Percentiles rank a stretch among this genome's conserved stretches.
These are phyloP conservation scores for Sorex araneus DNA, from an alignment of 2,113 vertebrate species.

Conservation along the genomic window DNA sequence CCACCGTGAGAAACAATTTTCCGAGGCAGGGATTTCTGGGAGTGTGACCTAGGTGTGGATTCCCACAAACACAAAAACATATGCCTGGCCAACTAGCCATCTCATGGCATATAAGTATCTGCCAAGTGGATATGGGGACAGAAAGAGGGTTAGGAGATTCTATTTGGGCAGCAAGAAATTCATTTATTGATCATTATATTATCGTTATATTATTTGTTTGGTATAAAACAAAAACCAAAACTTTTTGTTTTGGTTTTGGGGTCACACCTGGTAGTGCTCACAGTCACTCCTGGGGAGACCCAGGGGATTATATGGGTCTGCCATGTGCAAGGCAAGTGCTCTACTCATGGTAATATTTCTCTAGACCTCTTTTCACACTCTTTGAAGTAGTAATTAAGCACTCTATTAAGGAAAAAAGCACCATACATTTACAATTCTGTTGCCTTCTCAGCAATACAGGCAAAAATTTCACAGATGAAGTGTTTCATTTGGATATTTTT, in stretches of 20 bases:
- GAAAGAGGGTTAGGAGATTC: not conserved
- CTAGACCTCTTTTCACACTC: too few relatives aligned
- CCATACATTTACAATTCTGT: not conserved
- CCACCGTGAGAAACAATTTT: not conserved
- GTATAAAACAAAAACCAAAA: too few relatives aligned
- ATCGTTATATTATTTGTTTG: too few relatives aligned
- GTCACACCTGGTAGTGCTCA: too few relatives aligned
- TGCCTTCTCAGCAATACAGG: slow-evolving; percentile 46
- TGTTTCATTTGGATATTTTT: slow-evolving; percentile 6
- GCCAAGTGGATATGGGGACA: not conserved
- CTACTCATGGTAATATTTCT: too few relatives aligned
- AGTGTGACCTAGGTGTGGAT: not conserved
- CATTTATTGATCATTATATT: not conserved
- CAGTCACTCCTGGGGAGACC: too few relatives aligned
- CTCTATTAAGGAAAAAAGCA: slow-evolving; percentile 68
- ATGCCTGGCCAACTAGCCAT: not conserved
- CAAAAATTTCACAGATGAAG: not conserved
- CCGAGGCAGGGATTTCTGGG: fast-evolving
- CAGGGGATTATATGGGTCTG: too few relatives aligned
- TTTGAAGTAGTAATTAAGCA: slow-evolving; percentile 58
- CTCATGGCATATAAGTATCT: not conserved
- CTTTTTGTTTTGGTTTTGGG: not conserved
- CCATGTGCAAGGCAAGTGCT: too few relatives aligned
- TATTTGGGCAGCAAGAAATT: not conserved
- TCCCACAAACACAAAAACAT: not conserved